phyloP scores from a whole-genome alignment of 2,888 invertebrate species.

The Xylota segnis region DNA sequence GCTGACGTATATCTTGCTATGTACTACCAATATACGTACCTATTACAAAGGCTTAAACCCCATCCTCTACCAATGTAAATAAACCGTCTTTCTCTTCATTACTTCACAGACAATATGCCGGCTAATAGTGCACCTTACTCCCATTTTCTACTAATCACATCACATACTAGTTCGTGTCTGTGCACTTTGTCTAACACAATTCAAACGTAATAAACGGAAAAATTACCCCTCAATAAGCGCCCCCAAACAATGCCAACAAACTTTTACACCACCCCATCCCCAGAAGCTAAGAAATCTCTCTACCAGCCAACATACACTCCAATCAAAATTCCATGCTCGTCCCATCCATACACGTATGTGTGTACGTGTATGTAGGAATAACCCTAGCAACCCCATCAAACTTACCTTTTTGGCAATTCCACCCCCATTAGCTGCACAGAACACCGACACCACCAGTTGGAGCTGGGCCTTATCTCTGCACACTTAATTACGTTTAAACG shows the following conservation, averaged over 20 bases:
- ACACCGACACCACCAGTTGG: conserved; percentile 38
- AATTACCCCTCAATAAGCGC: conserved; percentile 70
- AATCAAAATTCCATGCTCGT: conserved; percentile 68
- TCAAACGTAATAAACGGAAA: conserved; percentile 67
- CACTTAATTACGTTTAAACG: conserved; percentile 77
- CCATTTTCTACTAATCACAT: conserved; percentile 44
- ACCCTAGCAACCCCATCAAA: conserved; percentile 24
- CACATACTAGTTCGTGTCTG: conserved; percentile 34
- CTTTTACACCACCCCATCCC: conserved; percentile 9
- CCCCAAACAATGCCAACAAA: conserved; percentile 45
- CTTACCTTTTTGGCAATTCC: conserved; percentile 59
- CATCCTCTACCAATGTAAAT: background rate
- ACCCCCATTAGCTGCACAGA: conserved; percentile 42
- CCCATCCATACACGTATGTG: conserved; percentile 11
- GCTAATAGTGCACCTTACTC: conserved; percentile 17
- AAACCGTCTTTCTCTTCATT: conserved; percentile 14
- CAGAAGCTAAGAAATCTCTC: background rate
- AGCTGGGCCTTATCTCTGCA: conserved; percentile 73
- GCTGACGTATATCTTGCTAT: too few species aligned
- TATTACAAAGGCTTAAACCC: too few species aligned
- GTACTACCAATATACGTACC: too few species aligned
- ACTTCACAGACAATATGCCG: conserved; percentile 35
- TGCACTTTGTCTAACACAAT: conserved; percentile 67
- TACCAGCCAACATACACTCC: conserved; percentile 15
- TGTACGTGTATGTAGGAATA: conserved; percentile 16